A percentile compares a stretch with the other conserved stretches of the same genome.
These are phyloP conservation scores for Lepus timidus DNA, from an alignment of 2,113 vertebrate species.

Conservation along the genomic window DNA sequence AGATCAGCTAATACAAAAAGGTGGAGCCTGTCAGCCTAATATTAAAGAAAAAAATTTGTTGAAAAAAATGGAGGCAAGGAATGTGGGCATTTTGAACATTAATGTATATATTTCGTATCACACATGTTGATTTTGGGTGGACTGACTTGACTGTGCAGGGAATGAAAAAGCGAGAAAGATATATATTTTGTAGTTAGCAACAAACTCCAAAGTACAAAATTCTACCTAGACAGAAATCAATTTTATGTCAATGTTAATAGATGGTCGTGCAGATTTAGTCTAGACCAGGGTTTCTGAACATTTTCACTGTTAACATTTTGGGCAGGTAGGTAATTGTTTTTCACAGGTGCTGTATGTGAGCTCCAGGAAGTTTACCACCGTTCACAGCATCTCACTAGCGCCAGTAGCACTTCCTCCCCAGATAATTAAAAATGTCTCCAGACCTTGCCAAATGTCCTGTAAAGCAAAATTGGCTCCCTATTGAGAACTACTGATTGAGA, in stretches of 20 bases:
- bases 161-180: not conserved
- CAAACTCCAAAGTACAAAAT: not conserved
- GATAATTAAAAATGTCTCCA: not conserved
- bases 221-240: not conserved
- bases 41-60: not conserved
- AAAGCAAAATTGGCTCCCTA: rapidly evolving
- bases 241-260: not conserved
- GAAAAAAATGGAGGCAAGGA: not conserved
- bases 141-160: rapidly evolving
- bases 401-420: not conserved
- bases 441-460: not conserved
- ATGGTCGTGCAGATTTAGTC: not conserved
- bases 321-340: not conserved
- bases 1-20: not conserved
- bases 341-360: not conserved
- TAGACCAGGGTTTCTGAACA: not conserved
- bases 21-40: not conserved
- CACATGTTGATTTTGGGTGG: not conserved
- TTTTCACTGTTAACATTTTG: not conserved
- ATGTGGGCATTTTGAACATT: not conserved
- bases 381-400: not conserved
- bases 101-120: not conserved
- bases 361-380: not conserved
- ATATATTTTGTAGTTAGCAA: not conserved
- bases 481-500: not conserved